Evolutionary conservation across 1,140 invertebrate genomes (phyloP).

Genomic region (Tetramorium parvispinum): DNA sequence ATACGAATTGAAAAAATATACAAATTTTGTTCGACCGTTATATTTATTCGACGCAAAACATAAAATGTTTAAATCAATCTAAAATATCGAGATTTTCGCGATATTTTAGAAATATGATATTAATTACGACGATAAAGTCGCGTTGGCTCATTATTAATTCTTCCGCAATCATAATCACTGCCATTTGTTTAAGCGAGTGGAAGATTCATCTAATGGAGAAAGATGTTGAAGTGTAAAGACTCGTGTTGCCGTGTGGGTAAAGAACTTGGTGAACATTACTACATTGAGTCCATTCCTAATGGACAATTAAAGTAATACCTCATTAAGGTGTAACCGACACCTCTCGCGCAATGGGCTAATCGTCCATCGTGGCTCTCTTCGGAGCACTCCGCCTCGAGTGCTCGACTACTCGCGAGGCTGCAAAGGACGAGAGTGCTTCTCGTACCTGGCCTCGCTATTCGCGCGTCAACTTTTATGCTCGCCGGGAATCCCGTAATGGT

Average conservation of each 20-base stretch:
- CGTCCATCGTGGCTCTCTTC: not conserved
- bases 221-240: constrained; percentile 35
- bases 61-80: not conserved
- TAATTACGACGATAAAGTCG: not conserved
- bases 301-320: constrained; percentile 59
- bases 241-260: constrained; percentile 12
- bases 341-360: constrained; percentile 2
- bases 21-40: not conserved
- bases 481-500: constrained; percentile 45
- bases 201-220: constrained; percentile 15
- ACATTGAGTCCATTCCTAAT: constrained; percentile 32
- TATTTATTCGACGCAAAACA: not conserved
- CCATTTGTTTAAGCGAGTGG: constrained; percentile 3
- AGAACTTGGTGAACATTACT: constrained; percentile 24
- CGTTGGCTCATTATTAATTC: not conserved
- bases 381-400: constrained; percentile 41
- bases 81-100: not conserved
- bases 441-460: not conserved
- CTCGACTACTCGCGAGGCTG: constrained; percentile 1
- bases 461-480: constrained; percentile 42
- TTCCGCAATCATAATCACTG: not conserved
- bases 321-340: constrained; percentile 56
- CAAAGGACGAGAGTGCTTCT: constrained; percentile 34
- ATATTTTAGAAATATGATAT: not conserved
- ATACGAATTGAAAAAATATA: constrained; percentile 5